These are phyloP conservation scores for Drosophila borealis DNA, from an alignment of 2,888 invertebrate species.

Conservation along the genomic window DNA sequence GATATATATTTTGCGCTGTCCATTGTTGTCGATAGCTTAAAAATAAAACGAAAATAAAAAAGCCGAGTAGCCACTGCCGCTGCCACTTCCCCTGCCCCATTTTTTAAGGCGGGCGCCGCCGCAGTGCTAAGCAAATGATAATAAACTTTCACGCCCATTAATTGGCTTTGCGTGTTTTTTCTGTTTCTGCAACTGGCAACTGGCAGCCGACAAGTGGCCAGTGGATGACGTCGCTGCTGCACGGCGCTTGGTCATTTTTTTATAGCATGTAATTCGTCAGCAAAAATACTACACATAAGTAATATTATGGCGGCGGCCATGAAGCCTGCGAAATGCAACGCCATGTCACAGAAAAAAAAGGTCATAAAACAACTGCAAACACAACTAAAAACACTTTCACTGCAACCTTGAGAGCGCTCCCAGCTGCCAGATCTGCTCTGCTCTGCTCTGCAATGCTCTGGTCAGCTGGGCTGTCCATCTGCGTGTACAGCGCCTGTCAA, in stretches of 20 bases:
- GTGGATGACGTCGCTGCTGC: conserved; percentile 37
- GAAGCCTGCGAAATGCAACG: conserved; percentile 75
- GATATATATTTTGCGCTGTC: conserved; percentile 35
- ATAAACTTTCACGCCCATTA: conserved; percentile 81
- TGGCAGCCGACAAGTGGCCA: conserved; percentile 33
- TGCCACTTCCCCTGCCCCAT: conserved; percentile 25
- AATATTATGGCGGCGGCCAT: conserved; percentile 46
- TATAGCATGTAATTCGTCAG: conserved; percentile 78
- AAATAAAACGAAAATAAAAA: conserved; percentile 10
- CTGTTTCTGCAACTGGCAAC: conserved; percentile 23
- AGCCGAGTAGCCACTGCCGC: conserved; percentile 44
- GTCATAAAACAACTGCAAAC: conserved; percentile 62
- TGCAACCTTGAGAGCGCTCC: conserved; percentile 72
- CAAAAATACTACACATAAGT: conserved; percentile 38
- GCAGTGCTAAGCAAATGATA: conserved; percentile 67
- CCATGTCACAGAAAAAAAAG: conserved; percentile 40
- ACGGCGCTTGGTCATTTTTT: conserved; percentile 56
- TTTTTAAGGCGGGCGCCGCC: conserved; percentile 31
- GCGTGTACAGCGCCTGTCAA: conserved; percentile 34
- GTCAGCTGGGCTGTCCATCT: conserved; percentile 15
- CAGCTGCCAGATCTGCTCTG: conserved; percentile 5
- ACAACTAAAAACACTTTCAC: conserved; percentile 80
- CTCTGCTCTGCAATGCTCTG: conserved; percentile 1
- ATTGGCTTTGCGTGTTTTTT: conserved; percentile 75
- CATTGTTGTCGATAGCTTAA: conserved; percentile 44